These are phyloP conservation scores for Lymantria monacha DNA, from an alignment of 2,888 invertebrate genomes.

Conservation along the genomic window DNA sequence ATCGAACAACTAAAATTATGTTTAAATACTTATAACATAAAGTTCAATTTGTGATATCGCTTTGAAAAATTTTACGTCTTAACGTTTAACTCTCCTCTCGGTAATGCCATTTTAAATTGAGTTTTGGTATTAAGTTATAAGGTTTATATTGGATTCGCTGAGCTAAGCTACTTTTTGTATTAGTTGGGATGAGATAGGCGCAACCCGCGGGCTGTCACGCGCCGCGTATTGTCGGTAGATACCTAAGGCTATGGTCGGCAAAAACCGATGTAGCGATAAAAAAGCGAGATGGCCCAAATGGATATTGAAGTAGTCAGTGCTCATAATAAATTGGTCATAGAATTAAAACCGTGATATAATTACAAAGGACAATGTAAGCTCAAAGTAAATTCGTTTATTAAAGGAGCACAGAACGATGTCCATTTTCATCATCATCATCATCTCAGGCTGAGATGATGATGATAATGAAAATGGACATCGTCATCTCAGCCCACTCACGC, in stretches of 20 bases:
- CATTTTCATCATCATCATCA: no score
- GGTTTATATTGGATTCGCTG: constrained; percentile 26
- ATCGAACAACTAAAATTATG: constrained; percentile 22
- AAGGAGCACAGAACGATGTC: no score
- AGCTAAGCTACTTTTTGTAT: constrained; percentile 44
- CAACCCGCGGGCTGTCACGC: constrained; percentile 77
- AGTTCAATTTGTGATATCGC: constrained; percentile 26
- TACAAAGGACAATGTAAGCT: no score
- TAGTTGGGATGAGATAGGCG: constrained; percentile 52
- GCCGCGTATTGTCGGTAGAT: constrained; percentile 56
- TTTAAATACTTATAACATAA: constrained; percentile 23
- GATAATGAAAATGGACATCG: no score
- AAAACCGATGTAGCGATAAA: constrained; percentile 55
- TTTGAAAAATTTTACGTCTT: constrained; percentile 22
- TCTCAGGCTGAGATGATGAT: no score
- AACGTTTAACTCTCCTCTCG: constrained; percentile 19
- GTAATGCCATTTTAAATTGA: constrained; percentile 1
- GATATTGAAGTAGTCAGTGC: constrained; percentile 27
- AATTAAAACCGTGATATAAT: constrained; percentile 21
- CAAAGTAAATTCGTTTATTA: no score
- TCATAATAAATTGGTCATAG: constrained; percentile 34
- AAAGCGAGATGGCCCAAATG: constrained; percentile 42
- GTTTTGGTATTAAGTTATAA: constrained; percentile 9
- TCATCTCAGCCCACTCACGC: no score
- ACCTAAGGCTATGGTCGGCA: constrained; percentile 41